phyloP scores from a whole-genome alignment of 1,140 invertebrate genomes.

The Scaptomyza pallida region DNA sequence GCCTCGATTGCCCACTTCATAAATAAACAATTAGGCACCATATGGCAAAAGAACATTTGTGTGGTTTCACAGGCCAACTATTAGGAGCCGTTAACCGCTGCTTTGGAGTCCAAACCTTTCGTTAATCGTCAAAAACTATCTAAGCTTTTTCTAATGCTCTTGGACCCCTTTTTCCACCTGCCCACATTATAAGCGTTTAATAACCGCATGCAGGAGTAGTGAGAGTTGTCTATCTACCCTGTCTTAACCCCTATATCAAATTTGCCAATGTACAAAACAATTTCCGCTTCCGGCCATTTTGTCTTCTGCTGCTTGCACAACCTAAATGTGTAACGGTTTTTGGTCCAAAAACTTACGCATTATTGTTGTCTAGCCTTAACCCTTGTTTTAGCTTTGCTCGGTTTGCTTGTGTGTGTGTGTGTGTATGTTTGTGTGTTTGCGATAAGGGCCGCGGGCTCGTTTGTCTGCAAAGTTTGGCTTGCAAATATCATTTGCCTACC shows the following conservation, averaged over 20 bases:
- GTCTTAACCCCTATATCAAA: constrained; percentile 39
- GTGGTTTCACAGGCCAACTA: constrained; percentile 39
- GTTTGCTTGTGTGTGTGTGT: not conserved
- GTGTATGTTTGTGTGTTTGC: constrained; percentile 7
- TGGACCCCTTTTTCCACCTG: constrained; percentile 6
- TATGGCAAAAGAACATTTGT: constrained; percentile 39
- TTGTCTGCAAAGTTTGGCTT: constrained; percentile 66
- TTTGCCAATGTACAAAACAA: constrained; percentile 55
- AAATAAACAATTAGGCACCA: constrained; percentile 58
- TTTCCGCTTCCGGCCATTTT: constrained; percentile 61
- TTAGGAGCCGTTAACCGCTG: constrained; percentile 16
- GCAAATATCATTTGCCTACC: constrained; percentile 64
- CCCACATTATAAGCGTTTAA: constrained; percentile 51
- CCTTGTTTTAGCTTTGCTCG: constrained; percentile 2
- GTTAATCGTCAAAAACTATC: constrained; percentile 43
- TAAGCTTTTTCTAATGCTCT: constrained; percentile 24
- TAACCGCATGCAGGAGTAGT: constrained; percentile 26
- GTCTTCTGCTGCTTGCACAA: constrained; percentile 25
- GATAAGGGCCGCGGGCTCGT: constrained; percentile 34
- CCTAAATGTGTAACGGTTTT: constrained; percentile 29
- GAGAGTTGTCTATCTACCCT: constrained; percentile 12
- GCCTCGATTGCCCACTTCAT: constrained; percentile 43
- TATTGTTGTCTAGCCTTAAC: constrained; percentile 56
- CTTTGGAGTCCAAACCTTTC: constrained; percentile 10
- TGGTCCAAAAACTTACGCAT: constrained; percentile 51